Percentiles rank a stretch among this genome's conserved stretches.
phyloP scores from a whole-genome alignment of 2,888 invertebrate species.

The Aproaerema taeniolella region DNA sequence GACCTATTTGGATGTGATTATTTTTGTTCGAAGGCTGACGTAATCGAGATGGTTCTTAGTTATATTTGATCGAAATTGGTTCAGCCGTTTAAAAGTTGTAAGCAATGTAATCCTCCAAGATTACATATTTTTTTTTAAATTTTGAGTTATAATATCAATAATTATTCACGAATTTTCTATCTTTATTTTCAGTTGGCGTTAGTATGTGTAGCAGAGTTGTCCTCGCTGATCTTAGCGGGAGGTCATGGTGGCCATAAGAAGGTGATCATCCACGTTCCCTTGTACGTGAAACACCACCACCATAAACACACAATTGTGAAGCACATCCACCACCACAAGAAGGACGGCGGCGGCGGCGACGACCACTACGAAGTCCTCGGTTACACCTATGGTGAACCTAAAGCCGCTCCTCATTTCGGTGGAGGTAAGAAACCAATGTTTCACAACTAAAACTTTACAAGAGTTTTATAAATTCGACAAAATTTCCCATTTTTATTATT shows the following conservation, averaged over 20 bases:
- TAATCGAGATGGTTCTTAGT: too few species aligned
- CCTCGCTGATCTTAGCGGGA: slow-evolving; percentile 54
- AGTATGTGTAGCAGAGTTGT: slow-evolving; percentile 54
- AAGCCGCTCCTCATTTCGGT: slow-evolving; percentile 66
- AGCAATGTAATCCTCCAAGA: too few species aligned
- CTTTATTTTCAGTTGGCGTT: slow-evolving; percentile 55
- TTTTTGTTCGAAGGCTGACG: too few species aligned
- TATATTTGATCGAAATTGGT: too few species aligned
- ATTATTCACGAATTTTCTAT: too few species aligned
- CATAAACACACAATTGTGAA: slow-evolving; percentile 88
- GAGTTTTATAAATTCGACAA: neutral
- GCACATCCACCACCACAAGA: slow-evolving; percentile 81
- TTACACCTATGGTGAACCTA: slow-evolving; percentile 81
- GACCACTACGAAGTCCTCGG: slow-evolving; percentile 83
- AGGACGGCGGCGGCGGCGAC: slow-evolving; percentile 72
- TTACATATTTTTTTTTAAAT: neutral
- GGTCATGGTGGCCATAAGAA: slow-evolving; percentile 80
- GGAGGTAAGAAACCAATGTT: slow-evolving; percentile 54
- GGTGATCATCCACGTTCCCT: slow-evolving; percentile 87
- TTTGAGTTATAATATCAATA: too few species aligned
- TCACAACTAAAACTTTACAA: too few species aligned
- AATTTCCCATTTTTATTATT: neutral
- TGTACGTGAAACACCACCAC: slow-evolving; percentile 85
- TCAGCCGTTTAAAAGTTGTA: too few species aligned
- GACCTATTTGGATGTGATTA: too few species aligned